Base-by-base conservation (phyloP, 53 echinoderm and acorn worm genomes). In the Astropecten irregularis region DNA sequence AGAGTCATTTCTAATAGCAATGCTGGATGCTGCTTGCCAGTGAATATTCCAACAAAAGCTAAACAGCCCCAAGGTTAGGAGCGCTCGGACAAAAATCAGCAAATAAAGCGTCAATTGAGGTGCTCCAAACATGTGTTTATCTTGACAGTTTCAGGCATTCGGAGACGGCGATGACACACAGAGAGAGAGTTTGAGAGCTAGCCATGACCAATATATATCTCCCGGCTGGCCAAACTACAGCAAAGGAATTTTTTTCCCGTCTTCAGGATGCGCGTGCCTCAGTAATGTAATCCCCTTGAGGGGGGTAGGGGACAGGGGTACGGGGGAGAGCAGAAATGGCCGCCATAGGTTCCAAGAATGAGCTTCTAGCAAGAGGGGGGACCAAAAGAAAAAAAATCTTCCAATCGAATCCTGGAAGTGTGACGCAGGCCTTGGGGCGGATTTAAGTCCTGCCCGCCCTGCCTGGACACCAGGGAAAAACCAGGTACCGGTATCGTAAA, bases 111-210 rank as follows among this genome's bases (percentile, higher is more conserved):
- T 11, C 42, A 42, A 42, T 42, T 42, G 42, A 42, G 11, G 42
- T 42, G n/a, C n/a, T n/a, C n/a, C n/a, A 76, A 79, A 60, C 79
- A 79, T 60, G 79, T 79, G 79, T 60, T 61, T 79, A 49, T 22
- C 32, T 42, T 46, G 9, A 26, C 28, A 16, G 46, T 21, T 28
- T 46, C 46, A 1, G 68, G 68, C 42, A 20, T 27, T 65, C 26
- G 7, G 42, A 36, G 68, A n/a, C 46, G 46, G 5, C 9, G 28
- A 59, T 10, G 47, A 47, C 10, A 23, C 74, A 62, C n/a, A n/a
- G n/a, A n/a, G n/a, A n/a, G n/a, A n/a, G n/a, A n/a, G n/a, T n/a
- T n/a, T n/a, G n/a, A n/a, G n/a, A 40, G 20, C 47, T 38, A 23
- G 13, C 29, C 33, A 62, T 39, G 62, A 62, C 79, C 46, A 29